Evolutionary conservation across 2,113 vertebrate genomes (phyloP).

Genomic region (Telmatochromis sp.): DNA sequence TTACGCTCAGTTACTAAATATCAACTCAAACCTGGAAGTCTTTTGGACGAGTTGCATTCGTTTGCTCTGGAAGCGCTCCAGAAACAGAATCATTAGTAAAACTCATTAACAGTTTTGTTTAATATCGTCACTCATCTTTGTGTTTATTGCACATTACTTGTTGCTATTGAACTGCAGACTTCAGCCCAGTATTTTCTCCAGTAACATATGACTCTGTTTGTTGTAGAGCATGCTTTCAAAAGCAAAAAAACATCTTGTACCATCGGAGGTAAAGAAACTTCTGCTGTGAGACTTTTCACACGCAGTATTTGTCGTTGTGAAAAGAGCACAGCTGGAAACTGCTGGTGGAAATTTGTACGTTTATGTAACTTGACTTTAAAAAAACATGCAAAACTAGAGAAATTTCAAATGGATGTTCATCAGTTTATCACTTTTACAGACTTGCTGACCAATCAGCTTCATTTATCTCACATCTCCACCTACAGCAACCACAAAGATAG

Average conservation of each 20-base stretch:
- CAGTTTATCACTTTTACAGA: not conserved
- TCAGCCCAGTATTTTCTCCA: not conserved
- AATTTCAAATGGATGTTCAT: not conserved
- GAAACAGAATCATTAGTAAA: not conserved
- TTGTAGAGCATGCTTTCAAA: fast-evolving
- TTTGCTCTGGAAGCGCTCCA: not conserved
- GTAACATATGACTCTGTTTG: not conserved
- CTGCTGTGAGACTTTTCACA: not conserved
- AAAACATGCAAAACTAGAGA: not conserved
- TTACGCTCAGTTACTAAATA: fast-evolving
- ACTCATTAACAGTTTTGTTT: not conserved
- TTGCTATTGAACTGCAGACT: not conserved
- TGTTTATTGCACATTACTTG: not conserved
- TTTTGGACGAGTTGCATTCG: fast-evolving
- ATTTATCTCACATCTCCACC: not conserved
- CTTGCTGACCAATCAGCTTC: not conserved
- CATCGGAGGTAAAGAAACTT: not conserved
- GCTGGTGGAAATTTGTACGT: not conserved
- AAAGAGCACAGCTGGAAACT: not conserved
- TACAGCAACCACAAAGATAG: not conserved
- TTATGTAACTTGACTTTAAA: not conserved
- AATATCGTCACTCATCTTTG: not conserved
- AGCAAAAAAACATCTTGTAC: fast-evolving
- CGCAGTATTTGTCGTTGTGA: fast-evolving
- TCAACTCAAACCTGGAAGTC: not conserved